Evolutionary conservation across 2,113 vertebrate genomes (phyloP).

Genomic region (Tursiops truncatus): DNA sequence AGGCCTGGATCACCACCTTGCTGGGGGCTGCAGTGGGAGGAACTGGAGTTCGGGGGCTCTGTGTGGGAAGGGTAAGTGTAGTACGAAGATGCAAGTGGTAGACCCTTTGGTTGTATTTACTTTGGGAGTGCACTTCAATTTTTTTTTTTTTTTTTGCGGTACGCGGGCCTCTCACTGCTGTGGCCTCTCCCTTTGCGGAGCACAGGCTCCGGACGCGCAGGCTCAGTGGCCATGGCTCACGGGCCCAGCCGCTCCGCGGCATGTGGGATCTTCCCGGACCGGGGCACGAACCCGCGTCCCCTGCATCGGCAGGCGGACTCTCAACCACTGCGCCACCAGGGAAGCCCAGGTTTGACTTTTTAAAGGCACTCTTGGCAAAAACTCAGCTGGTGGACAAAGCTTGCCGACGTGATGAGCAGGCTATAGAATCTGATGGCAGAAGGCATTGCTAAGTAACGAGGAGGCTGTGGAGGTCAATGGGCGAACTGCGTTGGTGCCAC

Average conservation of each 20-base stretch:
- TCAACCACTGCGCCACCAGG: too few relatives aligned
- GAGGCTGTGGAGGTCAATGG: neutral
- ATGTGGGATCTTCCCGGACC: too few relatives aligned
- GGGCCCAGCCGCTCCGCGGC: too few relatives aligned
- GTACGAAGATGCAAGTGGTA: neutral
- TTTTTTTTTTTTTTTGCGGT: neutral
- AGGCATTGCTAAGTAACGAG: neutral
- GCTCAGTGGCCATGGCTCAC: too few relatives aligned
- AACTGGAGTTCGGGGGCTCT: neutral
- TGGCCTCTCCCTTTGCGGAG: too few relatives aligned
- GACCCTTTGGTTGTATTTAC: neutral
- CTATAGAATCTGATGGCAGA: neutral
- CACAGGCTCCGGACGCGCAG: too few relatives aligned
- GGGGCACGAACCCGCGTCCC: too few relatives aligned
- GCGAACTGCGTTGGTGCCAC: accelerated
- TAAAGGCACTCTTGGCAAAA: neutral
- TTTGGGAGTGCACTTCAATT: neutral
- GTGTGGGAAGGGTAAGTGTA: neutral
- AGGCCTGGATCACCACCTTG: too few relatives aligned
- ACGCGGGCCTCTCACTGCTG: too few relatives aligned
- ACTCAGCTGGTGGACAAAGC: neutral
- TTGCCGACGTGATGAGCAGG: neutral
- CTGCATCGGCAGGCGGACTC: too few relatives aligned
- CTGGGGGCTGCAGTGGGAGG: neutral
- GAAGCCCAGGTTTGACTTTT: neutral